A percentile compares a stretch with the other conserved stretches of the same genome.
phyloP scores from a whole-genome alignment of 2,797 vertebrate species.

The Chaunax sp. region DNA sequence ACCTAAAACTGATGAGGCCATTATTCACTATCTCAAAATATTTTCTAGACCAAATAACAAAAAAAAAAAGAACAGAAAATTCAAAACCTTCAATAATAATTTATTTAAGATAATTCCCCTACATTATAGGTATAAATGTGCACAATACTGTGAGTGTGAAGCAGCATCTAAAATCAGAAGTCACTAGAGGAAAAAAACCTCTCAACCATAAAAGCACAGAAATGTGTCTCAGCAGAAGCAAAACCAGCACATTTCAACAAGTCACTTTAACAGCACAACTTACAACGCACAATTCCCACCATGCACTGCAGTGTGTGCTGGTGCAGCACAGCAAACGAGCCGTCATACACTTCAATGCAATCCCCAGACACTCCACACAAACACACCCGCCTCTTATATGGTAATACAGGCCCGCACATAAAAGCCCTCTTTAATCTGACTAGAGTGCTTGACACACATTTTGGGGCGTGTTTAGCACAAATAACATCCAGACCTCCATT shows the following conservation, averaged over 20 bases:
- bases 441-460: constrained; percentile 46
- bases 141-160: not conserved
- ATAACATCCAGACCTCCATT: constrained; percentile 37
- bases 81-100: too few species aligned
- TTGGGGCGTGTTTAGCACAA: constrained; percentile 50
- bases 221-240: constrained; percentile 10
- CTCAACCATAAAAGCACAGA: not conserved
- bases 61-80: too few species aligned
- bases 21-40: too few species aligned
- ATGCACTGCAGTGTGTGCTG: constrained; percentile 16
- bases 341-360: constrained; percentile 44
- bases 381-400: constrained; percentile 55
- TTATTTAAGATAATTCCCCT: not conserved
- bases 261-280: constrained; percentile 15
- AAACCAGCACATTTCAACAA: constrained; percentile 14
- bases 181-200: not conserved
- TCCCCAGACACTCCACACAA: constrained; percentile 51
- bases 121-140: not conserved
- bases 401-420: constrained; percentile 42
- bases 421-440: constrained; percentile 57
- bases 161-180: too few species aligned
- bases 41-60: not conserved
- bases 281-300: constrained; percentile 11
- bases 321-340: constrained; percentile 12
- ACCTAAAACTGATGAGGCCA: too few species aligned